phyloP scores from a whole-genome alignment of 1,140 invertebrate genomes.

The fruit fly (Drosophila melanogaster) region Release_6_plus_ISO1_MT NT_033779.5:16113001-16113500 shows the following conservation, averaged over 20 bases:
- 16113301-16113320: conserved; percentile 72
- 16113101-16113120: conserved; percentile 82
- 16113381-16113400: conserved; percentile 66
- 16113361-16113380: conserved; percentile 34
- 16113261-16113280: conserved; percentile 62
- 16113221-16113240: conserved; percentile 53
- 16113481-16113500: neutral
- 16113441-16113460: conserved; percentile 21
- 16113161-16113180: conserved; percentile 16
- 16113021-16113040: conserved; percentile 3
- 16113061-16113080: conserved; percentile 71
- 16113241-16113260: conserved; percentile 76
- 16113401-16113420: conserved; percentile 18
- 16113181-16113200: conserved; percentile 26
- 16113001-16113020: neutral
- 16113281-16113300: neutral
- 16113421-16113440: conserved; percentile 20
- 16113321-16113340: conserved; percentile 81
- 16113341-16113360: conserved; percentile 77
- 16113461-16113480: no score
- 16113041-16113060: conserved; percentile 22
- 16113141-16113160: conserved; percentile 69
- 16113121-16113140: conserved; percentile 76
- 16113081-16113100: conserved; percentile 81
- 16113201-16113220: conserved; percentile 45